phyloP scores from a whole-genome alignment of 2,888 invertebrate genomes.

The Athalia cordata region DNA sequence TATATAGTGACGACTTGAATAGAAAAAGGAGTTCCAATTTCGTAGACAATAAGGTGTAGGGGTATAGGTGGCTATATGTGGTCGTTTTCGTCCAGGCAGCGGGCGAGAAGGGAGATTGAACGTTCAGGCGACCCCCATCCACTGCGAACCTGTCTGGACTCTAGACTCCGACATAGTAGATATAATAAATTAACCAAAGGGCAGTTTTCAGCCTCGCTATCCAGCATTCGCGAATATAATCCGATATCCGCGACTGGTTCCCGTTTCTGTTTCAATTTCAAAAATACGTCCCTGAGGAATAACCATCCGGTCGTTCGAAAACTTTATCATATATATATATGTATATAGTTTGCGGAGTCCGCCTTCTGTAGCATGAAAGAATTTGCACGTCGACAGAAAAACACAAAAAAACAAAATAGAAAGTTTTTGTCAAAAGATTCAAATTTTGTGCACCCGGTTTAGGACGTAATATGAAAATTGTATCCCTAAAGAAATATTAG shows the following conservation, averaged over 20 bases:
- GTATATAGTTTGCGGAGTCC: no score
- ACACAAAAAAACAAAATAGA: no score
- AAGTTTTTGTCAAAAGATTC: no score
- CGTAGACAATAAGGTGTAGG: constrained; percentile 33
- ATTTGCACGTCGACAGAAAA: no score
- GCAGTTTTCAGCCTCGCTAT: constrained; percentile 15
- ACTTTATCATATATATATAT: no score
- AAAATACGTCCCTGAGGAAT: constrained; percentile 15
- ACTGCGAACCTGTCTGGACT: constrained; percentile 34
- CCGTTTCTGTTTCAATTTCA: constrained; percentile 20
- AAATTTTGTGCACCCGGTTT: no score
- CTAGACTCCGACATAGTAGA: constrained; percentile 21
- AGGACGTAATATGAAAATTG: no score
- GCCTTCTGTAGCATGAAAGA: no score
- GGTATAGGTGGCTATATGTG: constrained; percentile 5
- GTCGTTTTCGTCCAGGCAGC: no score
- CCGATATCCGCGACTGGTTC: constrained; percentile 8
- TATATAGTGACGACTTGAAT: constrained; percentile 19
- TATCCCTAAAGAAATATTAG: no score
- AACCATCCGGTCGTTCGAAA: background rate
- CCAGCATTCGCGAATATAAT: constrained; percentile 18
- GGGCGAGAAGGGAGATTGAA: constrained; percentile 29
- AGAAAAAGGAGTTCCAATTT: constrained; percentile 34
- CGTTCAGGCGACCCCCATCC: constrained; percentile 27
- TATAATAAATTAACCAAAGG: constrained; percentile 41